Conservation (phyloP, 2,113 vertebrate species). For the Phycodurus eques region DNA sequence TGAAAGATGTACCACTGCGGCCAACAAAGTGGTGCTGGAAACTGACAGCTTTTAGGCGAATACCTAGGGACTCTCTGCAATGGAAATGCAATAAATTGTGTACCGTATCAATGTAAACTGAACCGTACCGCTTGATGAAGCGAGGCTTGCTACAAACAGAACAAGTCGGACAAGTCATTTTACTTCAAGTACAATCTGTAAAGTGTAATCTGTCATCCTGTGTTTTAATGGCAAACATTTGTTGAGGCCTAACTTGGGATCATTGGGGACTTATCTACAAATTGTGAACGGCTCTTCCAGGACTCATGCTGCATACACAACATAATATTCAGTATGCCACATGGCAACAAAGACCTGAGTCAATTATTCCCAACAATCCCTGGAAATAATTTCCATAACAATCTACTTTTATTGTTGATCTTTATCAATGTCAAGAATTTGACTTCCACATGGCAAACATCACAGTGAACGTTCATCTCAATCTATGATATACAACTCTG, state of each 20-base stretch:
- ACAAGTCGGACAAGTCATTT: background rate
- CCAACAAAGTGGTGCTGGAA: background rate
- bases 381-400: background rate
- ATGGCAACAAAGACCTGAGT: background rate
- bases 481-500: no score
- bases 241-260: background rate
- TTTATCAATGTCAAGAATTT: background rate
- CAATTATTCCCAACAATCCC: background rate
- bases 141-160: background rate
- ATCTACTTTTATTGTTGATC: background rate
- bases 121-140: background rate
- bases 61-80: background rate
- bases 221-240: background rate
- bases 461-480: background rate
- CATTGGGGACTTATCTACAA: background rate
- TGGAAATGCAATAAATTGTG: background rate
- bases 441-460: background rate
- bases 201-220: background rate
- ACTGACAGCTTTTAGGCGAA: background rate
- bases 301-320: background rate
- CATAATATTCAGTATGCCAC: background rate
- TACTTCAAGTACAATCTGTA: background rate
- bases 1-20: background rate
- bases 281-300: background rate
- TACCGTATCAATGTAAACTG: background rate